Base-by-base conservation (phyloP, 2,113 vertebrate genomes). In the Tachysurus vachellii region DNA sequence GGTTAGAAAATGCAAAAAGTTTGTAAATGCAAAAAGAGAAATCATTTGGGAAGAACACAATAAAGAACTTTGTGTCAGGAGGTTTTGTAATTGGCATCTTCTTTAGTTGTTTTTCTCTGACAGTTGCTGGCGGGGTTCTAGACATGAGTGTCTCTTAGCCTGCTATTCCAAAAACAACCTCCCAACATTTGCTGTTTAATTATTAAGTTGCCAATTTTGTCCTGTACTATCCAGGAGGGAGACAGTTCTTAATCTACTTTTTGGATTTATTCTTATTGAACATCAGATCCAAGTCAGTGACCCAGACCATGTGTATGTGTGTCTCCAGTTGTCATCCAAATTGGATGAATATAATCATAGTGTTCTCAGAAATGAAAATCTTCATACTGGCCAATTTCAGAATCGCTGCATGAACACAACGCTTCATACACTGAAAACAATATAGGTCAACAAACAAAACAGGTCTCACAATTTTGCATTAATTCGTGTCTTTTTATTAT, bases 101-200 rank as follows among this genome's bases (percentile, higher is more conserved):
- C 70, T 71, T 71, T 21, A 71, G 70, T 71, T 42, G 31, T 73
- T 83, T 68, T 70, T 61, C 80, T 87, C 81, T 54, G 61, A 86
- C 73, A 66, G 61, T 42, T 56, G 71, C 62, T 68, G 82, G 47
- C 70, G 28, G 64, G 86, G 56, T 88, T 88, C 80, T 57, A 10
- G 53, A 16, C 7, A 19, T 50, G 84, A 86, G 82, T 31, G 47
- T 70, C 44, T 73, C 73, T 62, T 68, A 73, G 85, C 42, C 26
- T 23, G 47, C 23, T 82, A n/a, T 76, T 86, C 89, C 88, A 80
- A 86, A 71, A 73, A 71, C 86, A 47, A 91, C 86, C 91, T 82
- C 79, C 83, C 87, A 90, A 93, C 90, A 93, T 93, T 92, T 92
- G 89, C 87, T 91, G 89, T 90, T 89, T 85, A 86, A 84, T 91